Evolutionary conservation across 2,113 vertebrate species (phyloP), one percentile per base, ranked within the genome.

Genomic region (Neofelis nebulosa): DNA sequence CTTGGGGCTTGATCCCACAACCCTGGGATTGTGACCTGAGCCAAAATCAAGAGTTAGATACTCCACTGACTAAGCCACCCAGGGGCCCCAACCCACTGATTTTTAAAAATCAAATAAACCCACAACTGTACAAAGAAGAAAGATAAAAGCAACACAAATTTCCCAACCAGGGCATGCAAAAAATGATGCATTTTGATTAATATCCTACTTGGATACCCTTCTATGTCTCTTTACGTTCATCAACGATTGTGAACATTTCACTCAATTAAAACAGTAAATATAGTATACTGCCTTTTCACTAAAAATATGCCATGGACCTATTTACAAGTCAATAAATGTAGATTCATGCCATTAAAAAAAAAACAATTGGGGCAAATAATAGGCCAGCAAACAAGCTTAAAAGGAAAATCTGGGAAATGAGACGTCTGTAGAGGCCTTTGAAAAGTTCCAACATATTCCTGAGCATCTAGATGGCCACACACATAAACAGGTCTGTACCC

Each of bases 311-410:
- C n/a, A n/a, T 48, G 16, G n/a, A 23, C 5, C 10, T 78, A 80
- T 90, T 97, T 79, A 41, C 45, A 83, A 36, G 50, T 86, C 52
- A 93, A 48, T 94, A 93, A 86, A 61, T 93, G 81, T 45, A 94
- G 55, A 92, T 74, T 38, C 38, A 19, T 74, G 52, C 12, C 16
- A 23, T 87, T 79, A 83, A 57, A 57, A 19, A 45, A 86, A 45
- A 86, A 89, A 57, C 7, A 15, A 9, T 3, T 82, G 80, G n/a
- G 57, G 69, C 52, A 89, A 89, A 61, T 52, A 61, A 61, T 10
- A 89, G n/a, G 36, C 68, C 41, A 88, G 55, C 18, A 68, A 69
- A 69, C 45, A 89, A 87, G 27, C 52, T 33, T 57, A 89, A 74
- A 31, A 89, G 52, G 68, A 74, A 89, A 89, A 89, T 31, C 27